Base-by-base conservation (phyloP, 1,140 invertebrate species). In the Lutraria rhynchaena region DNA sequence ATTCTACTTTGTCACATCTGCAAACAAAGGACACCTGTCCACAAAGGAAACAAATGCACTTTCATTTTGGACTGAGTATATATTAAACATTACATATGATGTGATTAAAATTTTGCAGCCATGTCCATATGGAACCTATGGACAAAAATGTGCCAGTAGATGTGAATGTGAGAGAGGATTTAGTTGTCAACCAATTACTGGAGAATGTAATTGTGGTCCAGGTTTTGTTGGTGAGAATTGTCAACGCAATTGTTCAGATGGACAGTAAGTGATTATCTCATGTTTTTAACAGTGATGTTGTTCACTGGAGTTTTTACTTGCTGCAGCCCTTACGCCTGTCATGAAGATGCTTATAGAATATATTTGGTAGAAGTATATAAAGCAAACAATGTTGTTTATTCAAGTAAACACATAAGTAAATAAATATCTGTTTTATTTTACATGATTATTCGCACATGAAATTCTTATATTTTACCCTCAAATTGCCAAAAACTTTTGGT, bases 161-260 rank as follows among this genome's bases (percentile, higher is more conserved):
- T 89, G 93, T 88, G 94, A 95, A 87, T 94, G 93, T 82, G 41
- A 85, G 15, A 89, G 93, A 53, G 87, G 88, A 33, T 90, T 85
- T 33, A 81, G 61, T 13, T 94, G 93, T 85, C 88, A 93, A 75
- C 67, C 85, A 5, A 81, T 87, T 9, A 95, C 94, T n/a, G 97
- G 97, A 35, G 93, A 92, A 77, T 99, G 98, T 91, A 94, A 95
- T 77, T 99, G 98, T 93, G 94, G 95, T 19, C 93, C 96, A 51
- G 98, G 98, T 61, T 97, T 96, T 95, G 94, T 94, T 84, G 97
- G 97, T 90, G 57, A 83, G 0, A 85, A 85, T 22, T 94, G 93
- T 82, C 86, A 91, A n/a, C 78, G 41, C 3, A 46, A 51, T 0
- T 87, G 85, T 65, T 74, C 81, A 0, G 17, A 51, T 49, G 73